phyloP scores from a whole-genome alignment of 2,113 vertebrate species.

The Corythornis cristatus region DNA sequence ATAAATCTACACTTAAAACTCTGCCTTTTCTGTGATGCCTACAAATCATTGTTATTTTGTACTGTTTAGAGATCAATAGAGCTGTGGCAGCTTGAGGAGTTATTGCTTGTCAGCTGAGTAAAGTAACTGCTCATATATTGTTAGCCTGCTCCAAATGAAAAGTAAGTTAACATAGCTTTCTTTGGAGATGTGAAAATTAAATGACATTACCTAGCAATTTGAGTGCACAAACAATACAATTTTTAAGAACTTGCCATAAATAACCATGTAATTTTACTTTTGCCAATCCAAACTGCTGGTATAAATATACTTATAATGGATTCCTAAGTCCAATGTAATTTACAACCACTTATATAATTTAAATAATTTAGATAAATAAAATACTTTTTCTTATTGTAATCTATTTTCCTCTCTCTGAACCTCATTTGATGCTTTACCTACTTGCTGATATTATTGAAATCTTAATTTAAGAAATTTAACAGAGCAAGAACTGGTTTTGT shows the following conservation, averaged over 20 bases:
- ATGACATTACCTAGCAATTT: rapidly evolving
- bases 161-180: background rate
- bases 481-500: background rate
- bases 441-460: background rate
- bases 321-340: background rate
- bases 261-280: background rate
- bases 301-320: background rate
- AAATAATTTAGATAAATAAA: background rate
- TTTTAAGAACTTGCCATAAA: background rate
- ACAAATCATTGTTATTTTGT: background rate
- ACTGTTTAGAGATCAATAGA: slow-evolving; percentile 4
- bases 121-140: background rate
- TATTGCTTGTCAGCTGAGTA: background rate
- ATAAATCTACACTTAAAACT: background rate
- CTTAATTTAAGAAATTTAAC: background rate
- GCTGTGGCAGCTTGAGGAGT: background rate
- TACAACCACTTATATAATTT: background rate
- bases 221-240: background rate
- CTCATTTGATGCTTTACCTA: slow-evolving; percentile 4
- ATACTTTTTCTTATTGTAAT: background rate
- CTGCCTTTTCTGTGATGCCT: background rate
- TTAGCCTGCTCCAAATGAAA: background rate
- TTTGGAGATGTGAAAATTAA: background rate
- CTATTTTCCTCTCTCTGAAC: background rate
- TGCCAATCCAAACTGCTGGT: background rate